These are phyloP conservation scores for Takifugu bimaculatus DNA, from an alignment of 2,113 vertebrate species.

Conservation along the genomic window DNA sequence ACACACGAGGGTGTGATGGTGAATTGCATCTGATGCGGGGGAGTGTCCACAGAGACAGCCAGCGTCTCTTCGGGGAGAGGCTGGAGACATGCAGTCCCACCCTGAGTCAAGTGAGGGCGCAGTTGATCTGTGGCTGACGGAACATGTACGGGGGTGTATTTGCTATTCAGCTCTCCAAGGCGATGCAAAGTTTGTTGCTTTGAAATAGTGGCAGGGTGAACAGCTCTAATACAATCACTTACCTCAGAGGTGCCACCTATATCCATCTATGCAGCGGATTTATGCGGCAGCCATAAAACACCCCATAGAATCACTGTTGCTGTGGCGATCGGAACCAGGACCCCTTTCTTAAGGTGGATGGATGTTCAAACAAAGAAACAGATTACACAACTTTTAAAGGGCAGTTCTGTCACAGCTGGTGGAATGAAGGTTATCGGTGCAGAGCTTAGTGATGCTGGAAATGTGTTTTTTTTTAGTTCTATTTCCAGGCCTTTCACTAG, in stretches of 20 bases:
- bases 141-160: constrained; percentile 8
- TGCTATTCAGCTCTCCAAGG: constrained; percentile 48
- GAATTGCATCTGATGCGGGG: constrained; percentile 45
- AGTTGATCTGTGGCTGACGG: constrained; percentile 46
- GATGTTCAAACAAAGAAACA: constrained; percentile 32
- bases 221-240: constrained; percentile 59
- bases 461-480: constrained; percentile 14
- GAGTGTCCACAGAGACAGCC: constrained; percentile 21
- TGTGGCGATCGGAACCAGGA: neutral
- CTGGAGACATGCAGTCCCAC: constrained; percentile 10
- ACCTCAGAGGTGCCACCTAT: constrained; percentile 47
- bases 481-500: constrained; percentile 21
- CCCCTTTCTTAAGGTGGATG: constrained; percentile 34
- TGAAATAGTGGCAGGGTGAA: constrained; percentile 57
- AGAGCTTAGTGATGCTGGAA: neutral
- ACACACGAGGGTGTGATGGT: neutral
- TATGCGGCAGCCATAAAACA: constrained; percentile 30
- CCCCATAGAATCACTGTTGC: neutral
- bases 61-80: neutral
- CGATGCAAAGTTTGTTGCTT: constrained; percentile 37
- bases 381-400: constrained; percentile 12
- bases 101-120: constrained; percentile 53
- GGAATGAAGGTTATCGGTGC: neutral
- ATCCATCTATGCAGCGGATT: constrained; percentile 41
- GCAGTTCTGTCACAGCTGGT: neutral